These are phyloP conservation scores for Indicator maculatus DNA, from an alignment of 2,113 vertebrate species.

Conservation along the genomic window DNA sequence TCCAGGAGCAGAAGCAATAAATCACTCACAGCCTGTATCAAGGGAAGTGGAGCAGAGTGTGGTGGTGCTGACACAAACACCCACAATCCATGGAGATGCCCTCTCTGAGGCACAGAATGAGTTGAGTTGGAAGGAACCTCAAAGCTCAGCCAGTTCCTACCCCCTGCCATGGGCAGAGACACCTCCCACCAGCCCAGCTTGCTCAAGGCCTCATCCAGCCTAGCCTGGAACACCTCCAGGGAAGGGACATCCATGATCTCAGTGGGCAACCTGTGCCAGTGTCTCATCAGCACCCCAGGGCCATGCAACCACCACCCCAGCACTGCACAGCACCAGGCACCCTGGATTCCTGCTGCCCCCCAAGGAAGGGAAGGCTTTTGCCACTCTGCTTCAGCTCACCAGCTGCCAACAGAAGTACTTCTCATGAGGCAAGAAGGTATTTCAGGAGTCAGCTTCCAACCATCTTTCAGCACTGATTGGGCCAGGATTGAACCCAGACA, in stretches of 20 bases:
- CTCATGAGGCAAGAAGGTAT: not conserved
- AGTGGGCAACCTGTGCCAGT: no score
- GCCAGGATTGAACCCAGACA: rapidly evolving
- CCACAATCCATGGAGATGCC: rapidly evolving
- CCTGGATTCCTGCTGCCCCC: not conserved
- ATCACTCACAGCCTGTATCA: not conserved
- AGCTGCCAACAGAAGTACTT: not conserved
- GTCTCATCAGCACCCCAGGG: not conserved
- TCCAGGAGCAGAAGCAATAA: not conserved
- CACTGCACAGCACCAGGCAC: rapidly evolving
- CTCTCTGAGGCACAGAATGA: no score
- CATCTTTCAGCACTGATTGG: rapidly evolving
- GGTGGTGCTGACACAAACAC: not conserved
- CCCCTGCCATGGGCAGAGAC: no score
- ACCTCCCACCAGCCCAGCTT: no score
- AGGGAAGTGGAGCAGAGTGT: not conserved
- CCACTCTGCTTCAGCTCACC: not conserved
- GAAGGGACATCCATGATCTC: no score
- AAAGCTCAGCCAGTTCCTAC: no score
- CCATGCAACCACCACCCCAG: rapidly evolving
- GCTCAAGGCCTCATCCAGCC: no score
- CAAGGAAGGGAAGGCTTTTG: not conserved
- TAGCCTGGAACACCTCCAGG: no score
- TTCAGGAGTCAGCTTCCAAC: not conserved
- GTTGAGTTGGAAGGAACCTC: no score